Percentiles rank a stretch among this genome's conserved stretches.
phyloP scores from a whole-genome alignment of 2,113 vertebrate genomes.

The Colistium nudipinnis region DNA sequence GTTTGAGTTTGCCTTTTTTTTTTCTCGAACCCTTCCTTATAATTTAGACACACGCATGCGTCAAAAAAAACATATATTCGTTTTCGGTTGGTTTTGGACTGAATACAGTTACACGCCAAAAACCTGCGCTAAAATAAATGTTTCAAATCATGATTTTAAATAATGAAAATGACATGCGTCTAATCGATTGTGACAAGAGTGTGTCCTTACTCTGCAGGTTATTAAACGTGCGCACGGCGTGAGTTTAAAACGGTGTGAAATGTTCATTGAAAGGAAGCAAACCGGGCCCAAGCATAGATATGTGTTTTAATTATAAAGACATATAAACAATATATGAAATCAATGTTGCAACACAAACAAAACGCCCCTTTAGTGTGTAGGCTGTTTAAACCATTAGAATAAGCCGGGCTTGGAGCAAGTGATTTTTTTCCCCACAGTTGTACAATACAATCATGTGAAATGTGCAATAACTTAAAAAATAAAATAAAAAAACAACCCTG shows the following conservation, averaged over 20 bases:
- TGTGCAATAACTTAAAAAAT: constrained; percentile 76
- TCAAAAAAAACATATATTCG: neutral
- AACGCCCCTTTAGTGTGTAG: constrained; percentile 68
- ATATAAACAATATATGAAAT: constrained; percentile 91
- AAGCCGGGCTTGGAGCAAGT: constrained; percentile 64
- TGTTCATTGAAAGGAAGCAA: constrained; percentile 58
- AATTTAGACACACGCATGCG: neutral
- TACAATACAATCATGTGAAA: constrained; percentile 85
- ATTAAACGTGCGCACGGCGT: neutral
- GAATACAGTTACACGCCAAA: neutral
- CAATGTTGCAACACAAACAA: constrained; percentile 82
- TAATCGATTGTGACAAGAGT: neutral
- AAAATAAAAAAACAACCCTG: constrained; percentile 62
- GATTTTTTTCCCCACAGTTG: constrained; percentile 74
- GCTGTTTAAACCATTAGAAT: constrained; percentile 57
- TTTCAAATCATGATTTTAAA: neutral
- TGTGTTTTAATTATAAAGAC: constrained; percentile 93
- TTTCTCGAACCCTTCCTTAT: neutral
- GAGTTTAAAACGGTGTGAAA: neutral
- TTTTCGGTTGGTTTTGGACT: neutral
- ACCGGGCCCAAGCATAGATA: constrained; percentile 79
- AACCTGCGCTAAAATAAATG: no score
- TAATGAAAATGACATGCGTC: neutral
- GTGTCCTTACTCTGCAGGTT: neutral
- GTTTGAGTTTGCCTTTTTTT: neutral